phyloP scores from a whole-genome alignment of 92 coral and sea anemone genomes.

The Zoanthus solanderi region DNA sequence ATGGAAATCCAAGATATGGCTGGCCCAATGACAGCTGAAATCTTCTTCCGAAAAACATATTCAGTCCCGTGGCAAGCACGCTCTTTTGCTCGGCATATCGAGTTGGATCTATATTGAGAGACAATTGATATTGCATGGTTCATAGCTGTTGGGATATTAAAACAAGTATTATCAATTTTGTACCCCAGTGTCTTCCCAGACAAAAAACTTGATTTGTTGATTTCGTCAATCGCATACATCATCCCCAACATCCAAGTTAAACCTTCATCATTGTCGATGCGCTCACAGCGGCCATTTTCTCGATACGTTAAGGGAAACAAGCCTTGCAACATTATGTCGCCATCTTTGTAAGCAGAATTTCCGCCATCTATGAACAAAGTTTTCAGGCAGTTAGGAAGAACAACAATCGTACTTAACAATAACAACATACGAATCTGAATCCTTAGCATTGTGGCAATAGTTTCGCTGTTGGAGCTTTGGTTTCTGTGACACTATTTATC shows the following conservation, averaged over 20 bases:
- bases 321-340: slow-evolving; percentile 79
- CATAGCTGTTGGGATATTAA: slow-evolving; percentile 84
- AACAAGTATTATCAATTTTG: slow-evolving; percentile 86
- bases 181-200: slow-evolving; percentile 77
- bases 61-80: slow-evolving; percentile 63
- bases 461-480: background rate
- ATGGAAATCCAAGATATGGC: slow-evolving; percentile 88
- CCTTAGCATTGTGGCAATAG: background rate
- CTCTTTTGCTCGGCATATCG: slow-evolving; percentile 75
- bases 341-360: slow-evolving; percentile 53
- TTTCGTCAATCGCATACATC: slow-evolving; percentile 76
- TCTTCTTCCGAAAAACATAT: slow-evolving; percentile 18
- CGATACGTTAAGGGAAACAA: slow-evolving; percentile 81
- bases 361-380: slow-evolving; percentile 16
- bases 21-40: slow-evolving; percentile 91
- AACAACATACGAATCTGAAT: background rate
- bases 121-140: slow-evolving; percentile 85
- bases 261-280: slow-evolving; percentile 62
- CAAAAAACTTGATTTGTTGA: slow-evolving; percentile 75
- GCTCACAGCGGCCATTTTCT: slow-evolving; percentile 66
- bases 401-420: background rate
- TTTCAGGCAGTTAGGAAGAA: background rate
- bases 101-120: slow-evolving; percentile 88
- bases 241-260: slow-evolving; percentile 80
- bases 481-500: background rate